A percentile compares a stretch with the other conserved stretches of the same genome.
Evolutionary conservation across 1,140 invertebrate genomes (phyloP).

Genomic region (Drepana arcuata): DNA sequence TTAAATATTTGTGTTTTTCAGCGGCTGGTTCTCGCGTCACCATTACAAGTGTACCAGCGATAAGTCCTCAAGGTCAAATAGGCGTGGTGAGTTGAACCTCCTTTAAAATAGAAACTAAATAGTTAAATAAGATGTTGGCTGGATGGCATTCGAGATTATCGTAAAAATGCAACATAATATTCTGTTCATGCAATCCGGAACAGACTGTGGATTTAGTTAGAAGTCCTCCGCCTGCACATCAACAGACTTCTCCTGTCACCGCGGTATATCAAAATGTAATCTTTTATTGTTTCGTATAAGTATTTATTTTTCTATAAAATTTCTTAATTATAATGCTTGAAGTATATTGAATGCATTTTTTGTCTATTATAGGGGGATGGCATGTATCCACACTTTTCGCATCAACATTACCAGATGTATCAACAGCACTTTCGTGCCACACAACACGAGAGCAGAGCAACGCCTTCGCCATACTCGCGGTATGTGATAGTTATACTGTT

Average conservation of each 20-base stretch:
- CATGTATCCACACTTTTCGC: conserved; percentile 77
- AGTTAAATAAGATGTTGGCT: too few relatives aligned
- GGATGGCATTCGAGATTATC: neutral
- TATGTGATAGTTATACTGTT: conserved; percentile 16
- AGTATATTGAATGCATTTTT: too few relatives aligned
- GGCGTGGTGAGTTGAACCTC: conserved; percentile 79
- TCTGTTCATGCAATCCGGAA: conserved; percentile 58
- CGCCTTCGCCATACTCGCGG: conserved; percentile 67
- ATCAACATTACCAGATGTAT: conserved; percentile 84
- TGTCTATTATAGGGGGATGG: conserved; percentile 77
- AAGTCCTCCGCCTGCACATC: conserved; percentile 85
- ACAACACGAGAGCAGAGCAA: conserved; percentile 72
- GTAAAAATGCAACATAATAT: neutral
- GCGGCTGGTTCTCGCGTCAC: conserved; percentile 73
- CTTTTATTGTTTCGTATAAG: neutral
- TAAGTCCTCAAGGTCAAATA: conserved; percentile 76
- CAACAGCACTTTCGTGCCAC: conserved; percentile 75
- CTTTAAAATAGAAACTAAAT: too few relatives aligned
- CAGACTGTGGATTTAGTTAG: conserved; percentile 66
- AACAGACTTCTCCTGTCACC: conserved; percentile 83
- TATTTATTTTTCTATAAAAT: too few relatives aligned
- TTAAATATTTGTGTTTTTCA: conserved; percentile 23
- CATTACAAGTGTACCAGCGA: conserved; percentile 68
- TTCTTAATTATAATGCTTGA: too few relatives aligned
- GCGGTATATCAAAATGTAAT: conserved; percentile 76